Evolutionary conservation across 2,113 vertebrate species (phyloP), one percentile per base, ranked within the genome.

Genomic region (Oryzias melastigma): DNA sequence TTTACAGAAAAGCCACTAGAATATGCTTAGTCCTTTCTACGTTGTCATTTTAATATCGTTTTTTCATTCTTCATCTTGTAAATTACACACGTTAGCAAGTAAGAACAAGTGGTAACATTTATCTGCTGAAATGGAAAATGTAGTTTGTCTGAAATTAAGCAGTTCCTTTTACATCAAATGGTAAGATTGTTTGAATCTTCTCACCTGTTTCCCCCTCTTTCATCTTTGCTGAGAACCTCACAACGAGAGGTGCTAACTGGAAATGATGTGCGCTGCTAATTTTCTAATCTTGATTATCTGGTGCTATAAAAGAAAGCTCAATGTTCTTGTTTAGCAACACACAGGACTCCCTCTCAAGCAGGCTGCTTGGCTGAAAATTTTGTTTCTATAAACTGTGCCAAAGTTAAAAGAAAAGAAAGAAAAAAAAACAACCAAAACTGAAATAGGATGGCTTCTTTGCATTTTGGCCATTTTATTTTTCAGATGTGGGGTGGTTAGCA

Each of bases 381-480:
- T 24, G 83, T 85, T 80, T 84, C 63, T 49, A 73, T 46, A 58
- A 66, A 85, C 24, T 77, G 86, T 86, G 75, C 85, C 83, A 88
- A 87, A 86, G 69, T 25, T 67, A 29, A 57, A 42, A 58, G 60
- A 22, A 64, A 42, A 56, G 7, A 14, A 44, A 4, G 7, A 46
- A 6, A 46, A 46, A n/a, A 17, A 16, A 6, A 16, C 6, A 15
- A 17, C 15, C 5, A 45, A 45, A 46, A 18, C 44, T n/a, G 40
- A 56, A 64, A 58, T 49, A 52, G 67, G 60, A 55, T 3, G 27
- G 46, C 57, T 58, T 72, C 59, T 67, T 63, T 61, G 73, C 70
- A 75, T 77, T 77, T 58, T 25, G 75, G 68, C 48, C 44, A 71
- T 58, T 52, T 25, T n/a, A 67, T 65, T 27, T 35, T 35, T 12